Percentiles rank a stretch among this genome's conserved stretches.
phyloP scores from a whole-genome alignment of 2,797 vertebrate genomes.

The Chaunax sp. region DNA sequence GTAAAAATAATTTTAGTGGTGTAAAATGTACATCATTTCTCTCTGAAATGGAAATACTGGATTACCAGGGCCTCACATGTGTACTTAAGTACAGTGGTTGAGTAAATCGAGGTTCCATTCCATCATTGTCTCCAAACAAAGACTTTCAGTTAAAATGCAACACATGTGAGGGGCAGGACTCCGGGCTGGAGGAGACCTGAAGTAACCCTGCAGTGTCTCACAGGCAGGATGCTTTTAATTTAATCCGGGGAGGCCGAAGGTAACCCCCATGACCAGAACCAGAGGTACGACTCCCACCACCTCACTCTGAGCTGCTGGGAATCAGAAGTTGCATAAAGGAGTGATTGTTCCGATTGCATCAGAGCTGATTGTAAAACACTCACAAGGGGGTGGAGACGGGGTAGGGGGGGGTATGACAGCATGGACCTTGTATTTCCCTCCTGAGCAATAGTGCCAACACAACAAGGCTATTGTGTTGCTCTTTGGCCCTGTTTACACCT shows the following conservation, averaged over 20 bases:
- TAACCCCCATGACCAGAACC: slow-evolving; percentile 36
- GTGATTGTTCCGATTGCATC: slow-evolving; percentile 57
- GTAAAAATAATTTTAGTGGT: no score
- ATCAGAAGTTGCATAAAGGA: slow-evolving; percentile 49
- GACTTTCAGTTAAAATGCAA: background rate
- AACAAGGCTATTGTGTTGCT: slow-evolving; percentile 67
- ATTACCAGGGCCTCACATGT: no score
- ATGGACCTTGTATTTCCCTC: slow-evolving; percentile 55
- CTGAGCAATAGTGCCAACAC: slow-evolving; percentile 46
- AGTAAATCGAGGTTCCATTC: no score
- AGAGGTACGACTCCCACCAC: slow-evolving; percentile 24
- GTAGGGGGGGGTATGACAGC: slow-evolving; percentile 33
- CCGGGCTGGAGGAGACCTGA: no score
- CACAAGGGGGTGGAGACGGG: background rate
- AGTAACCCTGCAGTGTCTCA: no score
- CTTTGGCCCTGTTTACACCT: no score
- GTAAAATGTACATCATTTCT: no score
- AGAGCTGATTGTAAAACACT: slow-evolving; percentile 46
- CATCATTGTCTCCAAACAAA: no score
- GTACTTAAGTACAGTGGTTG: no score
- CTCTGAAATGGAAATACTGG: no score
- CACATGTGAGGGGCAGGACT: background rate
- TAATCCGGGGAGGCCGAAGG: slow-evolving; percentile 22
- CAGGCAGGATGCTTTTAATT: slow-evolving; percentile 38
- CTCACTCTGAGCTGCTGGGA: slow-evolving; percentile 29